A percentile compares a stretch with the other conserved stretches of the same genome.
Conservation (phyloP, 2,113 vertebrate species). For the Ia io region DNA sequence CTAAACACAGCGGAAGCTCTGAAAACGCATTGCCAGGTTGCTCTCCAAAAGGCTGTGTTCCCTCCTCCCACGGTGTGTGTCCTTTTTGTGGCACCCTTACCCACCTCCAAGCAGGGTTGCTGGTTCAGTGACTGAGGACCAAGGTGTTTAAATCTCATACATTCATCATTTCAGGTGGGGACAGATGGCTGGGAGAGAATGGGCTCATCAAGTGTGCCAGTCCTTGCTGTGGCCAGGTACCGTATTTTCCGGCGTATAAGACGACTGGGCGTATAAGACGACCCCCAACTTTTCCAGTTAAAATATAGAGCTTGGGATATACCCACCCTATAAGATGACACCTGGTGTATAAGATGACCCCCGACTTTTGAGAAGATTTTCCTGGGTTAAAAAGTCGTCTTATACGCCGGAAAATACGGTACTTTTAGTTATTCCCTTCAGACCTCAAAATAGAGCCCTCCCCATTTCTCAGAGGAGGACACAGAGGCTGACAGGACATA, state of each 20-base stretch:
- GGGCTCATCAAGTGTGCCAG: neutral
- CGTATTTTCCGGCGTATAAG: too few relatives aligned
- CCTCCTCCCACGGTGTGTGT: rapidly evolving
- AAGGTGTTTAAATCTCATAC: neutral
- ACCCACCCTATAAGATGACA: too few relatives aligned
- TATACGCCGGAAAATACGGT: too few relatives aligned
- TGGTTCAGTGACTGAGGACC: neutral
- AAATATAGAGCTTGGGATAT: too few relatives aligned
- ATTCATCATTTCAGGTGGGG: neutral
- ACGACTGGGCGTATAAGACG: too few relatives aligned
- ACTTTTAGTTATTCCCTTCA: neutral
- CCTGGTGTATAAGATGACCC: too few relatives aligned
- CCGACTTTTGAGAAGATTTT: too few relatives aligned
- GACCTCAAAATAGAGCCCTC: neutral
- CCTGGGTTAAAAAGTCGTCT: too few relatives aligned
- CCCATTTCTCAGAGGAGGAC: neutral
- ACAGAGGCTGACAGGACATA: neutral
- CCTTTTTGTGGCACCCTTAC: rapidly evolving
- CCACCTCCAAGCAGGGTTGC: neutral
- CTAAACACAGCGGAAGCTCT: neutral
- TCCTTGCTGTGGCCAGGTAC: neutral
- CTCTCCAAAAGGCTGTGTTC: neutral
- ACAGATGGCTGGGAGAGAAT: neutral
- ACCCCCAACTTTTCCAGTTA: too few relatives aligned
- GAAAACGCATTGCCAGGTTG: neutral